These are phyloP conservation scores for Agrochola circellaris DNA, from an alignment of 2,888 invertebrate genomes.

Conservation along the genomic window DNA sequence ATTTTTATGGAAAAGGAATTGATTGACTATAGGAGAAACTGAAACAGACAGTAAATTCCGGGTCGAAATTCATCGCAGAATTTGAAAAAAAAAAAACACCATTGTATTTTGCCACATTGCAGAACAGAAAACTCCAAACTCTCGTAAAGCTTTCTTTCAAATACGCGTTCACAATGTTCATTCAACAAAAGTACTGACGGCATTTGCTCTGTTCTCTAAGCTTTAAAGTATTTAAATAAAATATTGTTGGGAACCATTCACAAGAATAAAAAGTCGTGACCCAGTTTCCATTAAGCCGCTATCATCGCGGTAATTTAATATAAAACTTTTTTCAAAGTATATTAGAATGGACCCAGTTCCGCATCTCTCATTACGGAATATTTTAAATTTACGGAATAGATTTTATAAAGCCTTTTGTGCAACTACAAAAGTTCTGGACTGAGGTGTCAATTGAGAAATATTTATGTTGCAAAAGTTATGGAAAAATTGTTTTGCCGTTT, in stretches of 20 bases:
- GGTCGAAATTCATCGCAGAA: background rate
- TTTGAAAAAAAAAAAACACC: background rate
- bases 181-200: constrained; percentile 44
- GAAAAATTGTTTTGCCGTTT: background rate
- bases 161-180: constrained; percentile 43
- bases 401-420: constrained; percentile 35
- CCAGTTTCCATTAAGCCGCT: constrained; percentile 63
- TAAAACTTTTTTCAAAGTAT: constrained; percentile 61
- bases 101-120: background rate
- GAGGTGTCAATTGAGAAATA: constrained; percentile 30
- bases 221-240: constrained; percentile 63
- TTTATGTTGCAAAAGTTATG: constrained; percentile 8
- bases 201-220: constrained; percentile 42
- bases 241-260: constrained; percentile 60
- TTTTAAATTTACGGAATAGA: constrained; percentile 43
- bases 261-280: constrained; percentile 58
- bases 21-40: background rate
- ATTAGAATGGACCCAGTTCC: constrained; percentile 51
- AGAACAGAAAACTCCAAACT: constrained; percentile 5
- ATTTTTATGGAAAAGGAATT: background rate
- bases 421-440: constrained; percentile 57
- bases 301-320: constrained; percentile 65
- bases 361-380: constrained; percentile 42
- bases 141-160: constrained; percentile 31
- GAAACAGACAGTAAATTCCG: background rate